phyloP scores from a whole-genome alignment of 2,797 vertebrate genomes.

The Aldrovandia affinis region DNA sequence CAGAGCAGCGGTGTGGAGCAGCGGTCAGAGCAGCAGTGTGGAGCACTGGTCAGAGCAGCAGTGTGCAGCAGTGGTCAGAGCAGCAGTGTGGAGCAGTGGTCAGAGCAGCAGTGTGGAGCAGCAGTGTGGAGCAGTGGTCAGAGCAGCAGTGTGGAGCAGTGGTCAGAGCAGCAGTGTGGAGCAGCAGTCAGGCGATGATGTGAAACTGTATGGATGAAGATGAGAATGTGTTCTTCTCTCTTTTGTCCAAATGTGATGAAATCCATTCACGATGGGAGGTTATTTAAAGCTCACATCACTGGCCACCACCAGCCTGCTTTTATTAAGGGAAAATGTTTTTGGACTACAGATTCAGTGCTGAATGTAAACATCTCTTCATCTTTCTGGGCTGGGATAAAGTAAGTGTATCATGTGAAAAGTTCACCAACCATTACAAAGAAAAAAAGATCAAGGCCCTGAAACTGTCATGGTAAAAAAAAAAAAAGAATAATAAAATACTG shows the following conservation, averaged over 20 bases:
- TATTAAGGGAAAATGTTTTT: not conserved
- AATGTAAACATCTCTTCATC: not conserved
- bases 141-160: not conserved
- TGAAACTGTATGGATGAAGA: not conserved
- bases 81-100: too few species aligned
- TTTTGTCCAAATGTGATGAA: constrained; percentile 6
- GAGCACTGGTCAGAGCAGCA: too few species aligned
- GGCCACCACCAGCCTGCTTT: not conserved
- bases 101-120: too few species aligned
- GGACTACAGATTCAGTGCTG: not conserved
- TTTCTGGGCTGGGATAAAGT: not conserved
- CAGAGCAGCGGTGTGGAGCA: too few species aligned
- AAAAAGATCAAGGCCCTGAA: not conserved
- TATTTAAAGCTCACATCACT: not conserved
- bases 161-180: not conserved
- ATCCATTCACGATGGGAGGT: not conserved
- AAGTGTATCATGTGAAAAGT: not conserved
- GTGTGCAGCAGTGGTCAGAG: too few species aligned
- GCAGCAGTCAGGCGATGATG: not conserved
- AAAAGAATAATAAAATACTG: not conserved
- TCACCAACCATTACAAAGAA: not conserved
- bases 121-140: too few species aligned
- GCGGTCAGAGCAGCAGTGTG: too few species aligned
- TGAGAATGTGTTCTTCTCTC: not conserved
- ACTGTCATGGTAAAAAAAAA: not conserved